These are phyloP conservation scores for Epinephelus awoara DNA, from an alignment of 2,797 vertebrate species.

Conservation along the genomic window DNA sequence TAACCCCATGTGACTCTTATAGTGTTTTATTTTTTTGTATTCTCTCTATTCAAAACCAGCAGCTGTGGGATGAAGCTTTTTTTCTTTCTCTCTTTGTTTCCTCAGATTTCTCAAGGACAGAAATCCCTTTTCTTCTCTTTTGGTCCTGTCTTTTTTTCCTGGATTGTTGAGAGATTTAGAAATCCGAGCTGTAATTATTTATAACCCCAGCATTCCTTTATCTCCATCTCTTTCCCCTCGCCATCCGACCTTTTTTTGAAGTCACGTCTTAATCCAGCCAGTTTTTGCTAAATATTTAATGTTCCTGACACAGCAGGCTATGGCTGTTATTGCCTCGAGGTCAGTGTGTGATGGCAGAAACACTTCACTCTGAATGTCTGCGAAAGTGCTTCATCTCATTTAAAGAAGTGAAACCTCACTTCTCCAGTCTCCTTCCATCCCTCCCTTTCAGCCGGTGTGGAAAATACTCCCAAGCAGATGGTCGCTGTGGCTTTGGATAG, in stretches of 20 bases:
- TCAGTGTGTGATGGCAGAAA: slow-evolving; percentile 13
- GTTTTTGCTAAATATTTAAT: slow-evolving; percentile 50
- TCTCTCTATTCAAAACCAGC: slow-evolving; percentile 18
- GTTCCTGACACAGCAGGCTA: slow-evolving; percentile 29
- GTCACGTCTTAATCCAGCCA: slow-evolving; percentile 21
- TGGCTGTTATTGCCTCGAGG: slow-evolving; percentile 5
- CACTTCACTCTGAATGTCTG: slow-evolving; percentile 2
- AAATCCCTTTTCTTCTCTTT: slow-evolving; percentile 27
- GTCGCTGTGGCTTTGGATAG: slow-evolving; percentile 54
- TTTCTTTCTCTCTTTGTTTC: slow-evolving; percentile 14
- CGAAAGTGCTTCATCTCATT: slow-evolving; percentile 7
- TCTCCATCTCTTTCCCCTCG: slow-evolving; percentile 16
- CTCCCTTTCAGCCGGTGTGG: slow-evolving; percentile 19
- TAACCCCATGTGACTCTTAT: slow-evolving; percentile 23
- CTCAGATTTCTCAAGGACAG: slow-evolving; percentile 28
- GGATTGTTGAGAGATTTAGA: slow-evolving; percentile 36
- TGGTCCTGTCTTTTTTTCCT: not conserved
- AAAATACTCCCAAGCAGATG: slow-evolving; percentile 68
- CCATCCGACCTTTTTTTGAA: not conserved
- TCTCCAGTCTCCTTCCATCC: not conserved
- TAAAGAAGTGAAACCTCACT: not conserved
- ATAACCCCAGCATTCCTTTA: slow-evolving; percentile 24
- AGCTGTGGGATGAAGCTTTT: slow-evolving; percentile 34
- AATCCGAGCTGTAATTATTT: slow-evolving; percentile 53
- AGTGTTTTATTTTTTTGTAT: slow-evolving; percentile 2